Evolutionary conservation across 2,113 vertebrate species (phyloP).

Genomic region (Serilophus lunatus): DNA sequence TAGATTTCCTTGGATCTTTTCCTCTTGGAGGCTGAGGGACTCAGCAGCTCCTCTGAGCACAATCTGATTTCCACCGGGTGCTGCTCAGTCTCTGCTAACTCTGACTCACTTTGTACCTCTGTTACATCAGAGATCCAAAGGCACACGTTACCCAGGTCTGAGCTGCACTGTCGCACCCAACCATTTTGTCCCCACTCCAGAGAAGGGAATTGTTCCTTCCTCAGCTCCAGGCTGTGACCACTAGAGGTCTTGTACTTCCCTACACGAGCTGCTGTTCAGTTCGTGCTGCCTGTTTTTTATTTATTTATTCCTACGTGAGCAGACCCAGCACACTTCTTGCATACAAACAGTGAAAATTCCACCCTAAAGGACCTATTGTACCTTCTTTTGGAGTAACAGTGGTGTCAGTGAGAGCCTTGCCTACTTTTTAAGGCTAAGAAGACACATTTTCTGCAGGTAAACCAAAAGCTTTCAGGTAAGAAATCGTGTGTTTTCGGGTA

Average conservation of each 20-base stretch:
- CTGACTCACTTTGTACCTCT: not conserved
- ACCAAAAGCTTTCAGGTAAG: conserved; percentile 77
- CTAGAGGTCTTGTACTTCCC: conserved; percentile 76
- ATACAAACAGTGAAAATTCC: conserved; percentile 70
- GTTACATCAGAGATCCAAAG: not conserved
- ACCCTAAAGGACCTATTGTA: conserved; percentile 52
- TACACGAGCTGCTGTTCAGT: conserved; percentile 50
- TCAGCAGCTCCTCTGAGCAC: not conserved
- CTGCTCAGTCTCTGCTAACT: not conserved
- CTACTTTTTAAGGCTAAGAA: conserved; percentile 39
- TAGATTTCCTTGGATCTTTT: not conserved
- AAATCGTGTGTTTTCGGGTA: conserved; percentile 49
- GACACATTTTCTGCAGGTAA: conserved; percentile 67
- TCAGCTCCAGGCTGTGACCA: conserved; percentile 63
- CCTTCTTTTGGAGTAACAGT: conserved; percentile 63
- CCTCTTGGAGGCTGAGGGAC: accelerated
- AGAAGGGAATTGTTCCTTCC: not conserved
- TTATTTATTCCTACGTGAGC: conserved; percentile 80
- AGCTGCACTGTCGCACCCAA: not conserved
- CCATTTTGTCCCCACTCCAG: conserved; percentile 12
- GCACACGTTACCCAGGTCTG: not conserved
- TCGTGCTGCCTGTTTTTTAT: conserved; percentile 63
- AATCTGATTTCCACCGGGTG: not conserved
- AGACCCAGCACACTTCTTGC: conserved; percentile 71
- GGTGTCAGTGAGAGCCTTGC: conserved; percentile 44